Percentiles rank a stretch among this genome's conserved stretches.
phyloP scores from a whole-genome alignment of 2,797 vertebrate species.

The Chaetophractus vellerosus region DNA sequence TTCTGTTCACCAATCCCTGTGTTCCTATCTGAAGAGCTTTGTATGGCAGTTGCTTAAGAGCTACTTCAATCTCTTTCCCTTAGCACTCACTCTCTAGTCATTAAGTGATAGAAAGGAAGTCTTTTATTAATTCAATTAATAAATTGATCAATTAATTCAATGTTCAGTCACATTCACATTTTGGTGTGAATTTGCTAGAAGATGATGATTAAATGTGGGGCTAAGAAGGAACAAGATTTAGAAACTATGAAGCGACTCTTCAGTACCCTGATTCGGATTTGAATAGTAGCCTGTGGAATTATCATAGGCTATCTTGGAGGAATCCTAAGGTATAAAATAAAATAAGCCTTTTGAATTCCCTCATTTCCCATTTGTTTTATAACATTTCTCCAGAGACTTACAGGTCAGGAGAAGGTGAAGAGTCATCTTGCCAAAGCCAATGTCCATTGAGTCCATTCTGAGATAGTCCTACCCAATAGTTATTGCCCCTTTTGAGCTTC shows the following conservation, averaged over 20 bases:
- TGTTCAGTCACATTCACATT: not conserved
- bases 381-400: constrained; percentile 64
- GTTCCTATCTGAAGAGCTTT: constrained; percentile 32
- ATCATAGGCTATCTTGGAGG: not conserved
- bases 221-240: not conserved
- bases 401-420: constrained; percentile 31
- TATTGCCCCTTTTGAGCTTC: not conserved
- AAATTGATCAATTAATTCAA: no score
- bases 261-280: not conserved
- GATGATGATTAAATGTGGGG: accelerated
- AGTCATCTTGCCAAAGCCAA: constrained; percentile 73
- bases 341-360: not conserved
- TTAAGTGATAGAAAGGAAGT: not conserved
- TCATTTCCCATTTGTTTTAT: not conserved
- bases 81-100: not conserved
- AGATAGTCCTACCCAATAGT: constrained; percentile 72
- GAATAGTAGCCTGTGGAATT: not conserved
- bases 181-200: not conserved
- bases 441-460: not conserved
- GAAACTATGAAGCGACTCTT: not conserved
- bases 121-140: not conserved
- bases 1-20: not conserved
- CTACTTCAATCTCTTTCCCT: not conserved
- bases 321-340: constrained; percentile 25
- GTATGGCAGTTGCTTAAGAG: not conserved